Evolutionary conservation across 2,888 invertebrate genomes (phyloP).

Genomic region (Lissonota sp.): DNA sequence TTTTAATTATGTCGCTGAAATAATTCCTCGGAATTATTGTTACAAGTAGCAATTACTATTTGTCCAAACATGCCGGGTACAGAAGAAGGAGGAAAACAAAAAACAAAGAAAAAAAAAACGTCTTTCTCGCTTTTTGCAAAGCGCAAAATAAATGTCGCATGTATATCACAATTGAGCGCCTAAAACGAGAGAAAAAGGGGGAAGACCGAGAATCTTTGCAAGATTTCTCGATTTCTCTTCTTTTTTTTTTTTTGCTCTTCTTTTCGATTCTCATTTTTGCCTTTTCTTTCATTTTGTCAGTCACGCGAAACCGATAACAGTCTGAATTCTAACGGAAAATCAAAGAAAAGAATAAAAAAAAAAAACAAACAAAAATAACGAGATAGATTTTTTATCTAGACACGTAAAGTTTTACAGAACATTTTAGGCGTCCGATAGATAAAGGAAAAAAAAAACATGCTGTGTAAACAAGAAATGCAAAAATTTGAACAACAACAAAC

Average conservation of each 20-base stretch:
- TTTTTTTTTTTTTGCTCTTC: constrained; percentile 33
- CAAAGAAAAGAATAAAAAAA: constrained; percentile 65
- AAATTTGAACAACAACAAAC: constrained; percentile 17
- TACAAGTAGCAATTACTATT: constrained; percentile 69
- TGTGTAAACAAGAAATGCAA: constrained; percentile 4
- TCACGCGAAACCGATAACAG: constrained; percentile 63
- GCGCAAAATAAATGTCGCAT: background rate
- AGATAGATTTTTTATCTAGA: constrained; percentile 68
- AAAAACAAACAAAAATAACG: too few species aligned
- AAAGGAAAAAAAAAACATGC: constrained; percentile 1
- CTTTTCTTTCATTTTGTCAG: constrained; percentile 57
- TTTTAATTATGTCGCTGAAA: constrained; percentile 72
- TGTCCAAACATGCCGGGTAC: constrained; percentile 48
- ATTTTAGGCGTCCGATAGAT: constrained; percentile 72
- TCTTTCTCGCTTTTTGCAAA: constrained; percentile 26
- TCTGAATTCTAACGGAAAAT: constrained; percentile 72
- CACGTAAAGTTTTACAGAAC: constrained; percentile 67
- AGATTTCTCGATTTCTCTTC: constrained; percentile 45
- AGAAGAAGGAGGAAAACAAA: too few species aligned
- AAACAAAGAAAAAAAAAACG: background rate
- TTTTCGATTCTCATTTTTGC: too few species aligned
- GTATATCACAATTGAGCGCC: too few species aligned
- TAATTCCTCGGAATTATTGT: constrained; percentile 78
- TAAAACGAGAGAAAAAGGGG: constrained; percentile 29
- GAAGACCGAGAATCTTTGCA: too few species aligned